These are phyloP conservation scores for Recurvirostra avosetta DNA, from an alignment of 2,113 vertebrate species.

Conservation along the genomic window DNA sequence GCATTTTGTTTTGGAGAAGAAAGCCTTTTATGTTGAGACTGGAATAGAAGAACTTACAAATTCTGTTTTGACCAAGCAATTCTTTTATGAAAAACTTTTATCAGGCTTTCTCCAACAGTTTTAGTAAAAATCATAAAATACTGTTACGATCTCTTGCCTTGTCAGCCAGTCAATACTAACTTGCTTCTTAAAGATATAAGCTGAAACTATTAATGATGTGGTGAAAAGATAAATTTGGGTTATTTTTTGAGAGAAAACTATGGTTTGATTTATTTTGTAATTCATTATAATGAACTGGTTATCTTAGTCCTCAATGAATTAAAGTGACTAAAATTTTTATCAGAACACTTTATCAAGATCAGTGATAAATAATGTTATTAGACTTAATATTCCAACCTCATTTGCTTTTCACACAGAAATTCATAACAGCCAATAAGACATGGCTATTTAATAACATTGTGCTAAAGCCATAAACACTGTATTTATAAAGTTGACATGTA, in stretches of 20 bases:
- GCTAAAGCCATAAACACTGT: neutral
- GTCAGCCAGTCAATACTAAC: neutral
- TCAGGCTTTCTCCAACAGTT: neutral
- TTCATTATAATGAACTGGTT: conserved; percentile 7
- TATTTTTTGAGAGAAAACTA: neutral
- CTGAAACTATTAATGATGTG: neutral
- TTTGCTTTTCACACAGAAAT: conserved; percentile 37
- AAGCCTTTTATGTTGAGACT: neutral
- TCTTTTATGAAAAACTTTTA: neutral
- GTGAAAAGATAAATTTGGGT: neutral
- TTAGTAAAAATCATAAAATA: neutral
- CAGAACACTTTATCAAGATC: conserved; percentile 12
- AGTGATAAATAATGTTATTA: conserved; percentile 47
- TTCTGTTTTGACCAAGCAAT: neutral
- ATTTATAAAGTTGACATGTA: neutral
- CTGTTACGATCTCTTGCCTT: neutral
- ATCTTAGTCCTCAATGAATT: conserved; percentile 1
- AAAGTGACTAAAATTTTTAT: conserved; percentile 27
- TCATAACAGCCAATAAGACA: neutral
- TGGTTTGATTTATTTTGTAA: conserved; percentile 2
- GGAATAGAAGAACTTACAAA: neutral
- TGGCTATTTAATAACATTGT: conserved; percentile 5
- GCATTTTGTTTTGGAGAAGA: neutral
- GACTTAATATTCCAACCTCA: conserved; percentile 11
- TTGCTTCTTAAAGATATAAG: neutral